Base-by-base conservation (phyloP, 2,888 invertebrate species). In the Elysia crispata region DNA sequence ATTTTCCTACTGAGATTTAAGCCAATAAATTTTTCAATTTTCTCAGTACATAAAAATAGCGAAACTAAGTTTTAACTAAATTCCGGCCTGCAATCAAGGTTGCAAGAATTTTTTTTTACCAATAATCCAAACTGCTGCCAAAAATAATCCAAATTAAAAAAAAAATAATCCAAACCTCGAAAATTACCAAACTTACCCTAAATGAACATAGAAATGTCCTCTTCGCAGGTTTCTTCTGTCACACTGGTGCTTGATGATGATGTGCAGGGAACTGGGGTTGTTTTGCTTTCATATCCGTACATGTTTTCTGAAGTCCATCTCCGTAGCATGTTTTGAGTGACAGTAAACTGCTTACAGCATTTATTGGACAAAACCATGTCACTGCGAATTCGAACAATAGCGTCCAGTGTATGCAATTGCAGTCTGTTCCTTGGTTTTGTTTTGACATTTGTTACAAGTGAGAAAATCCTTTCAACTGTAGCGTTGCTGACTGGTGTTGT, bases 211-310 rank as follows among this genome's bases (percentile, higher is more conserved):
- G 54, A 54, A 54, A 54, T 54, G 54, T 54, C 13, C 20, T 54
- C 54, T 54, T 54, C 54, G 54, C 20, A 13, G 54, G 54, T 13
- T 54, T 54, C 54, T 54, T 54, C 54, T 54, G 54, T 54, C 20
- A 54, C 54, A 54, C 54, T 54, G 54, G 54, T 15, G 54, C 54
- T 54, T 54, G 54, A 20, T 54, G 54, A 54, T 54, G 54, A 54
- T 54, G 54, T 54, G 54, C 54, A 54, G 54, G 54, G 54, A 54
- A 54, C 54, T 54, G 54, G 54, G 54, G 54, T 54, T 54, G 54
- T 54, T 54, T 54, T 54, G 54, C 54, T 54, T 54, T 54, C 20
- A 54, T 54, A 54, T 54, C 20, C 54, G 54, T 54, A 54, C 54
- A 54, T 54, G 54, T 54, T 54, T 54, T 54, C 54, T 54, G 54